Evolutionary conservation across 2,888 invertebrate species (phyloP).

Genomic region (Drosophila seclusa): DNA sequence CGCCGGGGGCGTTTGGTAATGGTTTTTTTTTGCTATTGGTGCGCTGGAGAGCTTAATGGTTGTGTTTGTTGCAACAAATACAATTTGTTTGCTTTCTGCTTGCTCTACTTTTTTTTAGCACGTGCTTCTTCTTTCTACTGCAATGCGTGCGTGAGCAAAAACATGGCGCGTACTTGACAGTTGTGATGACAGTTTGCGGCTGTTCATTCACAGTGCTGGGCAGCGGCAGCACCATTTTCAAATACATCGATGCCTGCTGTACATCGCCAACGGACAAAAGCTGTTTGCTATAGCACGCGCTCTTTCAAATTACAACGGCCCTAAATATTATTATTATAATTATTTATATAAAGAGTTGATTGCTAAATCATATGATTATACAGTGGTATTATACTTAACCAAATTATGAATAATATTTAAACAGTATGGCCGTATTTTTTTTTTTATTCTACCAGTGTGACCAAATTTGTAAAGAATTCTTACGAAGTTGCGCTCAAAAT

Average conservation of each 20-base stretch:
- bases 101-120: conserved; percentile 35
- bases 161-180: conserved; percentile 63
- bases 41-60: neutral
- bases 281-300: conserved; percentile 5
- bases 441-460: neutral
- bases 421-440: neutral
- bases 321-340: too few relatives aligned
- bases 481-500: neutral
- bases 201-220: conserved; percentile 39
- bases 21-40: neutral
- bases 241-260: neutral
- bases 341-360: neutral
- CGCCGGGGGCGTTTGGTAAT: conserved; percentile 9
- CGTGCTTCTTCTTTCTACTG: conserved; percentile 71
- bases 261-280: neutral
- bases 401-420: neutral
- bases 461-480: neutral
- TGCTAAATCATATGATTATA: neutral
- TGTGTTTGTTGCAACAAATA: conserved; percentile 25
- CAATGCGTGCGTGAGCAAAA: conserved; percentile 65
- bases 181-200: conserved; percentile 48
- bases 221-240: conserved; percentile 34
- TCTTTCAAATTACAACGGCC: neutral
- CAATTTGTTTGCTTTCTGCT: conserved; percentile 49
- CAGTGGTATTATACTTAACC: neutral